These are phyloP conservation scores for Nasua narica DNA, from an alignment of 2,797 vertebrate species.

Conservation along the genomic window DNA sequence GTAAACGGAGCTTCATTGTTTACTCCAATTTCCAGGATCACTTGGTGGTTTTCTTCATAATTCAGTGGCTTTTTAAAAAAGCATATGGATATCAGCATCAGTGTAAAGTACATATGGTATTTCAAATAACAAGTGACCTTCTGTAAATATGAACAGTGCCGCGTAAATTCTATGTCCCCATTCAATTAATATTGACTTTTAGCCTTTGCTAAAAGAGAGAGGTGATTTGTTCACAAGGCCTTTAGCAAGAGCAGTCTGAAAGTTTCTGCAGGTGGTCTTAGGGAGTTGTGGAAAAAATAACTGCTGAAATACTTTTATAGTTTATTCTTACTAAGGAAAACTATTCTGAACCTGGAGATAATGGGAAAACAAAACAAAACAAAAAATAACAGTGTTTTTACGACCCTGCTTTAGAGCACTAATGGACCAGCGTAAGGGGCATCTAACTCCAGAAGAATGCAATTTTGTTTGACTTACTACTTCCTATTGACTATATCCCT, in stretches of 20 bases:
- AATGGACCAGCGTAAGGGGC: accelerated
- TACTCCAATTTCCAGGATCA: constrained; percentile 86
- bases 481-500: background rate
- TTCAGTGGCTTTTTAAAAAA: constrained; percentile 86
- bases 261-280: background rate
- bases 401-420: background rate
- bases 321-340: background rate
- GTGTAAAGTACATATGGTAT: background rate
- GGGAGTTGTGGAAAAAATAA: background rate
- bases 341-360: background rate
- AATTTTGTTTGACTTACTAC: background rate
- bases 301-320: background rate
- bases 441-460: background rate
- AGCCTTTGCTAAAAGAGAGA: background rate
- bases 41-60: constrained; percentile 82
- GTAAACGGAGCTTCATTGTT: constrained; percentile 86
- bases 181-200: background rate
- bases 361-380: too few species aligned
- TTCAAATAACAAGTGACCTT: background rate
- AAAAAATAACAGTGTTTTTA: background rate
- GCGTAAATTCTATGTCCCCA: background rate
- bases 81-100: background rate
- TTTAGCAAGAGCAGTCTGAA: background rate
- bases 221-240: background rate
- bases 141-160: background rate